A percentile compares a stretch with the other conserved stretches of the same genome.
phyloP scores from a whole-genome alignment of 1,140 invertebrate genomes.

The Drosophila insularis region DNA sequence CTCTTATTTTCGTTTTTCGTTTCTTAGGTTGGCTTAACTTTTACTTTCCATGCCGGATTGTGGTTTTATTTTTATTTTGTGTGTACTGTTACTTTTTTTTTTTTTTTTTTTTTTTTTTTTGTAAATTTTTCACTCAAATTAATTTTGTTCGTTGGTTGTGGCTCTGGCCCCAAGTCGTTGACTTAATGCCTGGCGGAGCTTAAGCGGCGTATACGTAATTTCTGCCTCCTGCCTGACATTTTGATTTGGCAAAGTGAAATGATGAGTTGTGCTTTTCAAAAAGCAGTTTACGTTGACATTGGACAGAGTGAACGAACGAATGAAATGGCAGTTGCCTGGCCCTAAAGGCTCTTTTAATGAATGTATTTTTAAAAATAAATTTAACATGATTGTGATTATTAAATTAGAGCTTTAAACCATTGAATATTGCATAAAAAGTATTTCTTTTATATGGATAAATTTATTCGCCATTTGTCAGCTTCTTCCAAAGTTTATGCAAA shows the following conservation, averaged over 20 bases:
- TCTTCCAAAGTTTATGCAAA: not conserved
- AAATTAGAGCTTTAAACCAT: not conserved
- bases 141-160: slow-evolving; percentile 13
- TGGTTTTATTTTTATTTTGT: slow-evolving; percentile 19
- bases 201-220: slow-evolving; percentile 34
- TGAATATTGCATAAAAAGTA: no score
- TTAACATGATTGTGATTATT: not conserved
- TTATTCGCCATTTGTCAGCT: not conserved
- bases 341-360: slow-evolving; percentile 6
- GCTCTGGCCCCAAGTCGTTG: not conserved
- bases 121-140: slow-evolving; percentile 26
- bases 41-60: slow-evolving; percentile 26
- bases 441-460: no score
- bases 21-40: slow-evolving; percentile 30
- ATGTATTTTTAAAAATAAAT: slow-evolving; percentile 3
- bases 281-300: slow-evolving; percentile 14
- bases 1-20: not conserved
- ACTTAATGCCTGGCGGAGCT: slow-evolving; percentile 33
- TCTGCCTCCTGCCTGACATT: slow-evolving; percentile 21
- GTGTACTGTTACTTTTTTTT: slow-evolving; percentile 1
- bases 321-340: not conserved
- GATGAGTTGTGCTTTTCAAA: slow-evolving; percentile 35
- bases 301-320: not conserved
- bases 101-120: slow-evolving; percentile 12
- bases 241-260: slow-evolving; percentile 43